Conservation (phyloP, 1,140 invertebrate species). For the Xylocopa sonorina region DNA sequence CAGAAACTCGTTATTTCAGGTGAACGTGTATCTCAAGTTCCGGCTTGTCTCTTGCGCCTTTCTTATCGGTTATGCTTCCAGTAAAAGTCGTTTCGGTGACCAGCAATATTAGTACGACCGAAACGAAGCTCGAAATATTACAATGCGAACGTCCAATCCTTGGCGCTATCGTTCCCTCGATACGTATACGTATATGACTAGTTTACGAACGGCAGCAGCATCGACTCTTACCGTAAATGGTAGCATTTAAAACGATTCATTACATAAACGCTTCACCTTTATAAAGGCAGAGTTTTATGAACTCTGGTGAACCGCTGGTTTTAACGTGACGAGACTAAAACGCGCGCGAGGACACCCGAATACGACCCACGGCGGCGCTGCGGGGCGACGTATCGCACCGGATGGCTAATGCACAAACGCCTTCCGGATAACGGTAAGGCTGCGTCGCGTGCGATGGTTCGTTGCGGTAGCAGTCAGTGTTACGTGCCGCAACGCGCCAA, state of each 20-base stretch:
- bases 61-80: not conserved
- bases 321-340: slow-evolving; percentile 27
- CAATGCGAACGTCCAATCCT: too few species aligned
- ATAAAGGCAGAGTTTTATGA: not conserved
- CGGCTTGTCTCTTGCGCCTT: not conserved
- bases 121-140: too few species aligned
- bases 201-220: not conserved
- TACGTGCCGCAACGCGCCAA: slow-evolving; percentile 61
- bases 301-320: not conserved
- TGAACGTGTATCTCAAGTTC: not conserved
- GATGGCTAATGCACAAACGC: slow-evolving; percentile 55
- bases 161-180: not conserved
- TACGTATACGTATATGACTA: not conserved
- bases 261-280: not conserved
- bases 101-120: too few species aligned
- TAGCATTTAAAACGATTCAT: not conserved
- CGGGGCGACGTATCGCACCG: slow-evolving; percentile 31
- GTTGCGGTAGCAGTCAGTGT: slow-evolving; percentile 43
- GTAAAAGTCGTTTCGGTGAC: not conserved
- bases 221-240: not conserved
- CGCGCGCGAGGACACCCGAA: not conserved
- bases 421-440: slow-evolving; percentile 77
- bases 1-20: not conserved
- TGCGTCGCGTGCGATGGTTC: slow-evolving; percentile 48
- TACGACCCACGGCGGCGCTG: slow-evolving; percentile 29